Base-by-base conservation (phyloP, 2,113 vertebrate genomes). In the Bujurquina vittata region DNA sequence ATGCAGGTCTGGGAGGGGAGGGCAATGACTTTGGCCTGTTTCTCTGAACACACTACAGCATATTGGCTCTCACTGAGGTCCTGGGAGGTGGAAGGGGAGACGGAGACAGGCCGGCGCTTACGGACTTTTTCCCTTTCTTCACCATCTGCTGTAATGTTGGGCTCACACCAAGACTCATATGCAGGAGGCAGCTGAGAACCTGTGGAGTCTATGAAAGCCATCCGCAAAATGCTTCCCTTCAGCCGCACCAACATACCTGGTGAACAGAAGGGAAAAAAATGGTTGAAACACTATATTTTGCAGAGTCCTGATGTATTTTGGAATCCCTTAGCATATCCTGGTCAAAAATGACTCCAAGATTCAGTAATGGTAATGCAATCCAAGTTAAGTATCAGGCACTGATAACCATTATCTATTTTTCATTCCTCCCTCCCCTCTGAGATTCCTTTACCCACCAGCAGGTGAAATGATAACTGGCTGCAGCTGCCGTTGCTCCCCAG, bases 41-140 rank as follows among this genome's bases (percentile, higher is more conserved):
- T 99, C 95, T 99, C 98, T 4, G 98, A 99, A 93, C 98, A 99
- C 89, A 99, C 96, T 95, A 99, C 98, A 72, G 97, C 97, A 75
- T 98, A 99, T 89, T 99, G 98, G 93, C 95, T 97, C 95, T 99
- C 98, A 90, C 86, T 97, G 80, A 98, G 96, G 95, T 98, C 98
- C 96, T 99, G 97, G 94, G 98, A 98, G 84, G 96, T 96, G 83
- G 98, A 98, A 3, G 98, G 98, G 18, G 98, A 99, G 65, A 98
- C 97, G 0, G 98, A 99, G 81, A 99, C 98, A 26, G 98, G 98
- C 75, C 98, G 96, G 75, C 97, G 95, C 90, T 98, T 99, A 79
- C 97, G 97, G 0, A 91, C 88, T 91, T 97, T 97, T 89, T 99
- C 97, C 89, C 97, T 96, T 87, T 99, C 98, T 84, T 99, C 98